These are phyloP conservation scores for Drepana arcuata DNA, from an alignment of 1,140 invertebrate species.

Conservation along the genomic window DNA sequence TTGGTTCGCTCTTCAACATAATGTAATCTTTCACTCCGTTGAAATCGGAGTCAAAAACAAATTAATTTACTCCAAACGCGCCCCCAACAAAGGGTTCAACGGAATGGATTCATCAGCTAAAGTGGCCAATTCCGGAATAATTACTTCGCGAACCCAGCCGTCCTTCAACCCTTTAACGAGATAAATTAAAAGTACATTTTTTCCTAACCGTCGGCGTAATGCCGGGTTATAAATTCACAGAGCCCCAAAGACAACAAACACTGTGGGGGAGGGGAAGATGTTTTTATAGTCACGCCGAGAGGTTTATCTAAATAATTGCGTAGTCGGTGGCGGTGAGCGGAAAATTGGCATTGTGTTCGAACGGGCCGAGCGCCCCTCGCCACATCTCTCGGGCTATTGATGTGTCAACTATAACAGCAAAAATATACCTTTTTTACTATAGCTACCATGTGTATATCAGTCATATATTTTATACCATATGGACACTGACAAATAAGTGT, in stretches of 20 bases:
- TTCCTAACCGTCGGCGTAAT: slow-evolving; percentile 64
- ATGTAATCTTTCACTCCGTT: slow-evolving; percentile 56
- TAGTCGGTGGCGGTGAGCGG: slow-evolving; percentile 65
- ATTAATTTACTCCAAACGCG: slow-evolving; percentile 56
- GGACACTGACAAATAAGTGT: too few species aligned
- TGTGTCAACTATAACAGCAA: too few species aligned
- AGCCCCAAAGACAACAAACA: slow-evolving; percentile 68
- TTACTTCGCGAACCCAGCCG: slow-evolving; percentile 64
- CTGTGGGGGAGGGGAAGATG: slow-evolving; percentile 56
- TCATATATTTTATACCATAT: too few species aligned
- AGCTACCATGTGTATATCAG: too few species aligned
- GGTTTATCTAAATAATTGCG: slow-evolving; percentile 71
- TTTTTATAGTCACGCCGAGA: slow-evolving; percentile 69
- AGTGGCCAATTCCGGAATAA: slow-evolving; percentile 69
- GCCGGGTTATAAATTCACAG: slow-evolving; percentile 62
- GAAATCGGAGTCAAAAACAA: slow-evolving; percentile 42
- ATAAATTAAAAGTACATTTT: slow-evolving; percentile 73
- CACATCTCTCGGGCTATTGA: slow-evolving; percentile 23
- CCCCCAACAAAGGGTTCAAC: slow-evolving; percentile 42
- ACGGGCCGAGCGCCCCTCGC: slow-evolving; percentile 15
- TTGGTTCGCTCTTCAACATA: slow-evolving; percentile 36
- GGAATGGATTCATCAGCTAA: slow-evolving; percentile 66
- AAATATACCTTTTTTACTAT: too few species aligned
- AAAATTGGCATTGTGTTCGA: slow-evolving; percentile 63
- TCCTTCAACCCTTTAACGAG: slow-evolving; percentile 71